Base-by-base conservation (phyloP, 2,113 vertebrate genomes). In the Microcebus ravelobensis region DNA sequence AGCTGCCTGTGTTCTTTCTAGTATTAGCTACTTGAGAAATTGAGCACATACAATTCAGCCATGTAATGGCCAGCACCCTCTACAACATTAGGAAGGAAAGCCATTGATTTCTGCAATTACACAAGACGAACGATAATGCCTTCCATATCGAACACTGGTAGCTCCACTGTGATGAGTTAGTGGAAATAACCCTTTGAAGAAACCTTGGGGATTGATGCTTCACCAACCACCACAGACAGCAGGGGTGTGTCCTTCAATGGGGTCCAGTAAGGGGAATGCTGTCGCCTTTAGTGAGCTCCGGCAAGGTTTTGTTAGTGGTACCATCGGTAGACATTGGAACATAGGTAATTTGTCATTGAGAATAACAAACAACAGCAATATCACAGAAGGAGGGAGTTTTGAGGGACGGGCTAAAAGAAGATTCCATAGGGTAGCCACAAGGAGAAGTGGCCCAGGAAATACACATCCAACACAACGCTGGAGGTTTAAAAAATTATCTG, bases 21-120 rank as follows among this genome's bases (percentile, higher is more conserved):
- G 77, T 91, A 67, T 79, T 77, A 45, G 23, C 59, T 92, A 63
- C 61, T 89, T 2, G 10, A 83, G 55, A 96, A 89, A 59, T 45
- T 76, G 50, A 92, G 5, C 18, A 65, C 6, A n/a, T 67, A 50
- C 0, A 31, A 7, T 57, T 74, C 23, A 29, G 17, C 8, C 48
- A 27, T 74, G 18, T 21, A 83, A 70, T 94, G 70, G 5, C 36
- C 29, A 82, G 39, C 1, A 82, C 10, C 4, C 76, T 94, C 17
- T 59, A 85, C n/a, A 88, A 82, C n/a, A 48, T 1, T 59, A 8
- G 17, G 3, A 71, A 87, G 9, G 6, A 61, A 95, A 91, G 27
- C 1, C 13, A 67, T 1, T 76, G 23, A 45, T 88, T 71, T 83
- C 6, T 94, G 45, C 1, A 88, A 25, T 52, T 59, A 45, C 31